Evolutionary conservation across 1,140 invertebrate species (phyloP), one percentile per base, ranked within the genome.

Genomic region (Drusus annulatus): DNA sequence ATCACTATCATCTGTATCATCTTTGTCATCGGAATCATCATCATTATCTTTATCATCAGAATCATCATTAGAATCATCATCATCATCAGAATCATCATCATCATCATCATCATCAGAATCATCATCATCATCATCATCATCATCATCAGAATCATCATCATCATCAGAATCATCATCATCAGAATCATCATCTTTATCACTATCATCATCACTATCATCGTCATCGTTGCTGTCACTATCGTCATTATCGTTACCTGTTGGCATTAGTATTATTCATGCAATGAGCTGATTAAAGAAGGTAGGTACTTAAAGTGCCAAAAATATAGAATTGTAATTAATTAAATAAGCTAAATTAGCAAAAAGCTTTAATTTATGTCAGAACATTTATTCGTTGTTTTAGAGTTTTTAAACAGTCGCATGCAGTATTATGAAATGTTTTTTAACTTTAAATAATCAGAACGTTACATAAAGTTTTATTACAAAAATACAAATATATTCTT

Each of bases 191-290:
- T 87, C 85, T 83, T 85, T 84, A 60, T 85, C 84, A 77, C 84
- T 84, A 45, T 88, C 84, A 71, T 87, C 85, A 54, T 87, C 86
- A 84, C 89, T 85, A 80, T 89, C 86, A 71, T 88, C 86, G 80
- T 87, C 85, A 77, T 87, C 87, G 71, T 89, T 86, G 86, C 90
- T 87, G 75, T 90, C 88, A 83, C 90, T 86, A 69, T 89, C 88
- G 81, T 89, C 87, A 85, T 86, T 88, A 89, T 89, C 88, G 88
- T 90, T 88, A 90, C 89, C 89, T 90, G 89, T 88, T 89, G 89
- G 89, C 89, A 90, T 90, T 90, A 90, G 89, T 90, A 90, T 89
- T 87, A 88, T 87, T 90, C 89, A 90, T 90, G 89, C 89, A 90
- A 89, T 82, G 78, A 82, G 78, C 76, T 78, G 68, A 52, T 45